A percentile compares a stretch with the other conserved stretches of the same genome.
These are phyloP conservation scores for Bombus soroeensis DNA, from an alignment of 1,140 invertebrate genomes.

Conservation along the genomic window DNA sequence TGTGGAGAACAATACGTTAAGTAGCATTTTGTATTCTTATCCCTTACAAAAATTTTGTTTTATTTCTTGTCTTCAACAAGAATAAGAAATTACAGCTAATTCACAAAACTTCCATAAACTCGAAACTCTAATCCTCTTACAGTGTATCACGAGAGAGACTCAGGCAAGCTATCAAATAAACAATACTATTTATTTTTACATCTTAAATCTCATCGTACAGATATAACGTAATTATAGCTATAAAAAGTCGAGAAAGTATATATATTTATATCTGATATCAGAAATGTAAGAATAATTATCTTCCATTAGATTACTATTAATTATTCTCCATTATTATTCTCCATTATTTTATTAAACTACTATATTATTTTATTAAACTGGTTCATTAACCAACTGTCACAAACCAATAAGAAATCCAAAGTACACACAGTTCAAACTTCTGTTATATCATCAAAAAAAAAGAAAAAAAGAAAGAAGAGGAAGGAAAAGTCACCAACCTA, in stretches of 20 bases:
- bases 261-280: background rate
- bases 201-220: too few species aligned
- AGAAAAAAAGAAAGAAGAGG: too few species aligned
- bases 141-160: too few species aligned
- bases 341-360: background rate
- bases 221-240: too few species aligned
- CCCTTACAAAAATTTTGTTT: background rate
- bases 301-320: too few species aligned
- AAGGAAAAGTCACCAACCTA: constrained; percentile 64
- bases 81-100: too few species aligned
- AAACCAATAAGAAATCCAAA: too few species aligned
- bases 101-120: too few species aligned
- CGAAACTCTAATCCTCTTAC: too few species aligned
- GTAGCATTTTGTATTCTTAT: background rate
- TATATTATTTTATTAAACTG: background rate
- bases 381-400: too few species aligned
- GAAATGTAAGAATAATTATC: background rate
- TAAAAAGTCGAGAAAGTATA: background rate
- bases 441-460: background rate
- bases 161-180: too few species aligned
- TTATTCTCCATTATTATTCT: background rate
- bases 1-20: background rate
- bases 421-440: background rate
- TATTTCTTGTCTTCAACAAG: background rate
- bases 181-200: too few species aligned